Evolutionary conservation across 2,888 invertebrate species (phyloP).

Genomic region (Lycaena phlaeas): DNA sequence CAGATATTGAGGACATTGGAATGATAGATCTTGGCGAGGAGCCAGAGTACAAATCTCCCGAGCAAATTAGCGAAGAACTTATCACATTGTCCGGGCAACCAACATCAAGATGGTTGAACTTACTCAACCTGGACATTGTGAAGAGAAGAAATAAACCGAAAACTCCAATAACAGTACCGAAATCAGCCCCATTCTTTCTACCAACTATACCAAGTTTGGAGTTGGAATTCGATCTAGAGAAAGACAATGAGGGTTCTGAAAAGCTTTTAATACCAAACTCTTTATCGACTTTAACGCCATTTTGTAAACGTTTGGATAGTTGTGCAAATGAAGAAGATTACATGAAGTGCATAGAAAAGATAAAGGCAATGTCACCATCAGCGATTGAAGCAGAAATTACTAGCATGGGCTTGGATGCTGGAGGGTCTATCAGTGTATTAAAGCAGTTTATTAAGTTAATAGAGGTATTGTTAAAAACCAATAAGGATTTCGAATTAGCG

Average conservation of each 20-base stretch:
- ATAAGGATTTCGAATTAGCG: constrained; percentile 89
- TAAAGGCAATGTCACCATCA: constrained; percentile 84
- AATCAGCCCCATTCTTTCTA: constrained; percentile 95
- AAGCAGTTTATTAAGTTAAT: constrained; percentile 84
- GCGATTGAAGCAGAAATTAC: constrained; percentile 91
- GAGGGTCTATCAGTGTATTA: constrained; percentile 81
- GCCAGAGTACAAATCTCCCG: constrained; percentile 79
- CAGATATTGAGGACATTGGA: constrained; percentile 55
- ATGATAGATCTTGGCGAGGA: constrained; percentile 57
- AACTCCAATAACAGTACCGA: constrained; percentile 84
- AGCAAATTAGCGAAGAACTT: constrained; percentile 82
- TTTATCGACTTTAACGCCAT: constrained; percentile 77
- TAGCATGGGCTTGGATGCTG: constrained; percentile 81
- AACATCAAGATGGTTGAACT: constrained; percentile 92
- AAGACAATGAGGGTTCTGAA: constrained; percentile 45
- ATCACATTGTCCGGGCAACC: constrained; percentile 90
- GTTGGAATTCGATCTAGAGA: constrained; percentile 83
- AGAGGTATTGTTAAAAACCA: constrained; percentile 78
- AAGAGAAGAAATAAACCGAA: constrained; percentile 93
- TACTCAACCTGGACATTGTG: constrained; percentile 88
- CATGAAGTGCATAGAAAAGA: constrained; percentile 69
- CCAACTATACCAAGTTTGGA: constrained; percentile 90
- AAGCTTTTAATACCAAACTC: constrained; percentile 72
- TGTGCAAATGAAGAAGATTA: constrained; percentile 67
- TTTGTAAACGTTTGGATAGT: constrained; percentile 76